Base-by-base conservation (phyloP, 2,888 invertebrate species). In the Scaptomyza cyrtandrae region DNA sequence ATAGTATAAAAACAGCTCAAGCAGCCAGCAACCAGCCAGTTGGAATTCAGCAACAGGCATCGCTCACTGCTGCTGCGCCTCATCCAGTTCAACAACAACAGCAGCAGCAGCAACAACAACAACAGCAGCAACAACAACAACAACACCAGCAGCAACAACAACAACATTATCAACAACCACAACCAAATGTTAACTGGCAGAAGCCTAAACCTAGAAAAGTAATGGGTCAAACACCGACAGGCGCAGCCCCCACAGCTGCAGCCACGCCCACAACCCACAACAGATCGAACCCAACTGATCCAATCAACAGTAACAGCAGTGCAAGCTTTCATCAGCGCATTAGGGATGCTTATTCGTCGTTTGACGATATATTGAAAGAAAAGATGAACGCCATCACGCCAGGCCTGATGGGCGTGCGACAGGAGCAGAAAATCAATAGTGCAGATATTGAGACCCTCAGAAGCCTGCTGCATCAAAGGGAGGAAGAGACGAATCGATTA, bases 401-500 rank as follows among this genome's bases (percentile, higher is more conserved):
- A 76, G 94, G 93, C 70, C 90, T 94, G 94, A 94, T 67, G 93
- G 41, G 16, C n/a, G 1, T 41, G 10, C 16, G 41, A 4, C 41
- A 93, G 77, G 94, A 95, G 74, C 94, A 95, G 2, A 94, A 95
- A 82, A 95, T 95, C 80, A 92, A 96, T 6, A 92, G 94, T 3
- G 92, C 93, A 0, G 95, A 95, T 89, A 94, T 96, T 67, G 93
- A 95, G 84, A 95, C 95, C 0, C 92, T 97, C 66, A 93, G 95
- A 72, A 96, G 95, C 81, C 92, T 97, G 54, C 95, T 97, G 0
- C 94, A 94, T 82, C 95, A 95, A 86, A 97, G 97, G 90, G 97
- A 97, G 92, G 94, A 95, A 80, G 97, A 97, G 91, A 96, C 97
- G 96, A 97, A 97, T 90, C 95, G 96, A 66, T 95, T 97, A 57